Conservation (phyloP, 35 echinoderm and acorn worm species). For the Hemicentrotus pulcherrimus region DNA sequence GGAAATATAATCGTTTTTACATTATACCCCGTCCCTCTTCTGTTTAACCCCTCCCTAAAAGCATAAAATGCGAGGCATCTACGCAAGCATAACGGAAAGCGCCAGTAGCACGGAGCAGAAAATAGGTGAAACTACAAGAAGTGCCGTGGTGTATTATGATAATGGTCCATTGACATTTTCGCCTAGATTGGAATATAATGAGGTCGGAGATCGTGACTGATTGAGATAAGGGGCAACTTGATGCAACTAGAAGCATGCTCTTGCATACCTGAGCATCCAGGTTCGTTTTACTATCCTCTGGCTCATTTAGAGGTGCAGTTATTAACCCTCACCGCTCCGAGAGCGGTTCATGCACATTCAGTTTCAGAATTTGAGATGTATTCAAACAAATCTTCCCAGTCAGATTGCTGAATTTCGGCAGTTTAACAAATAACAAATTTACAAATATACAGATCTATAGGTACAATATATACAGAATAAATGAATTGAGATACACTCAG, state of each 20-base stretch:
- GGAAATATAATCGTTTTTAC: neutral
- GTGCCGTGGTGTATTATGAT: neutral
- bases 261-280: neutral
- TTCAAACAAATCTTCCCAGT: too few species aligned
- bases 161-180: constrained; percentile 39
- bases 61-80: neutral
- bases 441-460: too few species aligned
- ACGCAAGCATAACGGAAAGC: too few species aligned
- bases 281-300: neutral
- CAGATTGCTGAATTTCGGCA: too few species aligned
- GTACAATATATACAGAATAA: too few species aligned
- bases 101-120: neutral
- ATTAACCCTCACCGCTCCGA: neutral
- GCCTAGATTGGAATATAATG: constrained; percentile 31
- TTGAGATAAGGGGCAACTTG: neutral
- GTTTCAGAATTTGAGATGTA: too few species aligned
- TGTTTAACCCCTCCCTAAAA: neutral
- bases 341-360: neutral
- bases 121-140: neutral
- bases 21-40: neutral
- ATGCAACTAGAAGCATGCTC: neutral
- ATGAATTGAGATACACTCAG: too few species aligned
- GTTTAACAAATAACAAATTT: too few species aligned
- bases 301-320: neutral
- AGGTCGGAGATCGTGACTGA: constrained; percentile 14